Evolutionary conservation across 2,888 invertebrate genomes (phyloP).

Genomic region (Spatulosminthurus flaviceps): DNA sequence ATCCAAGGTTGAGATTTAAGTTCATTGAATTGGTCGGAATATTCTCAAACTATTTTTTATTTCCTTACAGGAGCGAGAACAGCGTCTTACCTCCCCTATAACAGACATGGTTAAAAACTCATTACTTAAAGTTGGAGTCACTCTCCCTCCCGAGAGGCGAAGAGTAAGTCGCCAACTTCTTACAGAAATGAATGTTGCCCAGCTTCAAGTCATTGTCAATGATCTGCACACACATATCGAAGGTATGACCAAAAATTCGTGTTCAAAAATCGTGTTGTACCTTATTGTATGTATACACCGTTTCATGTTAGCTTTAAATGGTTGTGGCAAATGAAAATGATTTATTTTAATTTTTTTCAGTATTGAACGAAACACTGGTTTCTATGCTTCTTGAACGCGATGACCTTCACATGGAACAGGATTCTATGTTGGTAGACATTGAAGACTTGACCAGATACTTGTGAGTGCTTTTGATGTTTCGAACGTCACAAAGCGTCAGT

Average conservation of each 20-base stretch:
- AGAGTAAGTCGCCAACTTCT: slow-evolving; percentile 85
- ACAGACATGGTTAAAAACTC: slow-evolving; percentile 85
- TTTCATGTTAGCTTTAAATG: too few species aligned
- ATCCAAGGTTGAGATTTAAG: too few species aligned
- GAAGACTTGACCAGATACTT: slow-evolving; percentile 92
- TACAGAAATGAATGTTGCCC: slow-evolving; percentile 92
- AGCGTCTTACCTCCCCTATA: slow-evolving; percentile 70
- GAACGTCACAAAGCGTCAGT: not conserved
- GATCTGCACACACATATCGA: slow-evolving; percentile 94
- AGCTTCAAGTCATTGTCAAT: slow-evolving; percentile 92
- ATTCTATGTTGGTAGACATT: slow-evolving; percentile 96
- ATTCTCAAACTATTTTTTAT: not conserved
- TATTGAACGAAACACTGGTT: slow-evolving; percentile 88
- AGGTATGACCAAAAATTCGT: slow-evolving; percentile 67
- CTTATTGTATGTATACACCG: too few species aligned
- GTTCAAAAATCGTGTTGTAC: too few species aligned
- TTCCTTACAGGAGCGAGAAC: slow-evolving; percentile 54
- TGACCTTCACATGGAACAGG: slow-evolving; percentile 97
- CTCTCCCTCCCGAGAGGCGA: slow-evolving; percentile 82
- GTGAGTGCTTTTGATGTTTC: slow-evolving; percentile 71
- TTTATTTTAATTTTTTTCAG: slow-evolving; percentile 65
- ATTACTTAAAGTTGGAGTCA: slow-evolving; percentile 78
- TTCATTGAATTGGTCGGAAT: too few species aligned
- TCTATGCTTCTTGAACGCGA: slow-evolving; percentile 90
- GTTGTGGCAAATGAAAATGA: too few species aligned